Base-by-base conservation (phyloP, 1,140 invertebrate genomes). In the Pantala flavescens region DNA sequence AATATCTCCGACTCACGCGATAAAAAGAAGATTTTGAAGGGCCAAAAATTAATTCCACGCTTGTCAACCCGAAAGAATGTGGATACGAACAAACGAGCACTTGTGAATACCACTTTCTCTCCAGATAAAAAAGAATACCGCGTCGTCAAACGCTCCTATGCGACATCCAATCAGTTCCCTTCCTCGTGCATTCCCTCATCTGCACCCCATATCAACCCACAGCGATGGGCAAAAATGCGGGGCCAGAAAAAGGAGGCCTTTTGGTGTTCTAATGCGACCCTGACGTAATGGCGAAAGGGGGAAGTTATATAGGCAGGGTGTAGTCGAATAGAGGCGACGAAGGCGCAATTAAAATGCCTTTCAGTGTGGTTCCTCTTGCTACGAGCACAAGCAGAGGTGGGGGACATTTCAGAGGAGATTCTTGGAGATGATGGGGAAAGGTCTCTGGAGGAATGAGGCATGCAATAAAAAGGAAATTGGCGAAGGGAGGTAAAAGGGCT, bases 401-500 rank as follows among this genome's bases (percentile, higher is more conserved):
- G 49, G 12, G 16, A 63, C 49, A 63, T 63, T 63, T 63, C 49
- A 63, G 49, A 36, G 28, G 28, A 36, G 28, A 63, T 63, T 19
- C 49, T 21, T 5, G 49, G 49, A 63, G 49, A 63, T 63, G 49
- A 63, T 63, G 49, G 49, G 49, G 49, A 21, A 14, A 63, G 49
- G 49, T 63, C n/a, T 16, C n/a, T 63, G n/a, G 49, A 63, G 49
- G 49, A 63, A 21, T 19, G 49, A 63, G 49, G 49, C 49, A 21
- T 14, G 49, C 49, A 63, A 63, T 63, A 63, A 63, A 63, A 63
- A 63, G 49, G 49, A 63, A 63, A 63, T 63, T 63, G 49, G 49
- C n/a, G 49, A 21, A 63, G n/a, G 49, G 12, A 63, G 49, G 49
- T 19, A 21, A 21, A 19, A 21, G 49, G 49, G 16, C 49, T 63